Evolutionary conservation across 2,797 vertebrate species (phyloP).

Genomic region (Eospalax fontanierii): DNA sequence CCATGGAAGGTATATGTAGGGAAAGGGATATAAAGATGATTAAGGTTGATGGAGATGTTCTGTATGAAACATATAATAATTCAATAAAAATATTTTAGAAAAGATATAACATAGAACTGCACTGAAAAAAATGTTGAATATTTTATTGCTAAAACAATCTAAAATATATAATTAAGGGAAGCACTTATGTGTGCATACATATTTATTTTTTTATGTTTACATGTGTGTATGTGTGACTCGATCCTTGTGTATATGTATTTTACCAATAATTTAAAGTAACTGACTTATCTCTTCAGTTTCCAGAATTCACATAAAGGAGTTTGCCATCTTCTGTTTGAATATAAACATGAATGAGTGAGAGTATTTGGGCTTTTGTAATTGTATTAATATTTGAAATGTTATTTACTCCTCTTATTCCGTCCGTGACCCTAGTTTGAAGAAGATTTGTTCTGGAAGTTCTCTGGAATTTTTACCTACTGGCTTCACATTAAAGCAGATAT

Average conservation of each 20-base stretch:
- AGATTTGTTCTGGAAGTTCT: not conserved
- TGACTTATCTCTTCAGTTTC: not conserved
- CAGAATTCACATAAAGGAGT: not conserved
- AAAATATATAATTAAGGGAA: not conserved
- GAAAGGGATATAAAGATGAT: too few species aligned
- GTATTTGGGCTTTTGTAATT: not conserved
- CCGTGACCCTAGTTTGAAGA: not conserved
- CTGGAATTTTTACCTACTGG: not conserved
- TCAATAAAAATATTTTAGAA: too few species aligned
- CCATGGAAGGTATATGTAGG: too few species aligned
- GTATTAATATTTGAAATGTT: not conserved
- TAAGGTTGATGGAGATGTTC: too few species aligned
- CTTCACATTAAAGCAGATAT: constrained; percentile 14
- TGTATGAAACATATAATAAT: too few species aligned
- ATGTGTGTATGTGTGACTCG: not conserved
- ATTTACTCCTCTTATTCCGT: not conserved
- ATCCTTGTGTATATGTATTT: not conserved
- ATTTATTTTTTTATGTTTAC: too few species aligned
- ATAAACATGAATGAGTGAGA: not conserved
- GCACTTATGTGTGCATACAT: not conserved
- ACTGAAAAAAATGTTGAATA: not conserved
- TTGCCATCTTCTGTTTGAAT: not conserved
- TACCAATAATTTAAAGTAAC: not conserved
- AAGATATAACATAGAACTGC: not conserved
- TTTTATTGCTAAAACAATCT: not conserved